Percentiles rank a stretch among this genome's conserved stretches.
phyloP scores from a whole-genome alignment of 2,888 invertebrate species.

The Cryptocephalus moraei region DNA sequence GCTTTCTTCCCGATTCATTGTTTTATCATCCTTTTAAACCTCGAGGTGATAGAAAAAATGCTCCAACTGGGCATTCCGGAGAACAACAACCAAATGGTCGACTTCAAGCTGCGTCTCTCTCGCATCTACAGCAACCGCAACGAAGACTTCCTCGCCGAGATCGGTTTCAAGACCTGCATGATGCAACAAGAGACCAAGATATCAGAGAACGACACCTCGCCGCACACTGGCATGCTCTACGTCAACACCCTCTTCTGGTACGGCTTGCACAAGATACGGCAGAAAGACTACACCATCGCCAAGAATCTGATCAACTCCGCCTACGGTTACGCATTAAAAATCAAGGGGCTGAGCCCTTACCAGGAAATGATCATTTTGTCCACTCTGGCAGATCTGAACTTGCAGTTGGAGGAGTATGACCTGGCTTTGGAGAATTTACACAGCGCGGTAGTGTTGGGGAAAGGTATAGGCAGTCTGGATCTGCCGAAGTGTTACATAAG shows the following conservation, averaged over 20 bases:
- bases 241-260: slow-evolving; percentile 40
- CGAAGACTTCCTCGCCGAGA: slow-evolving; percentile 33
- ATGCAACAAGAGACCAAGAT: slow-evolving; percentile 34
- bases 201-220: slow-evolving; percentile 29
- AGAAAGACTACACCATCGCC: slow-evolving; percentile 27
- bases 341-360: slow-evolving; percentile 35
- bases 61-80: slow-evolving; percentile 27
- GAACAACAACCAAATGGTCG: slow-evolving; percentile 33
- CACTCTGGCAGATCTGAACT: slow-evolving; percentile 34
- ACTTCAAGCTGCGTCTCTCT: slow-evolving; percentile 37
- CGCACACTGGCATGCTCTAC: slow-evolving; percentile 36
- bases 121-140: slow-evolving; percentile 36
- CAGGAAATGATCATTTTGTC: slow-evolving; percentile 41
- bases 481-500: slow-evolving; percentile 36
- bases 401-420: slow-evolving; percentile 33
- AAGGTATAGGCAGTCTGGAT: slow-evolving; percentile 38
- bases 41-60: slow-evolving; percentile 34
- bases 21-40: not conserved
- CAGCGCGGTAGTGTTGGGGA: slow-evolving; percentile 37
- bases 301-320: slow-evolving; percentile 33
- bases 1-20: no score
- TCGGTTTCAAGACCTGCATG: slow-evolving; percentile 38
- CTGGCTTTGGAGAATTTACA: slow-evolving; percentile 34
- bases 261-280: slow-evolving; percentile 35
- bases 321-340: slow-evolving; percentile 33